Evolutionary conservation across 2,797 vertebrate genomes (phyloP).

Genomic region (Semaprochilodus insignis): DNA sequence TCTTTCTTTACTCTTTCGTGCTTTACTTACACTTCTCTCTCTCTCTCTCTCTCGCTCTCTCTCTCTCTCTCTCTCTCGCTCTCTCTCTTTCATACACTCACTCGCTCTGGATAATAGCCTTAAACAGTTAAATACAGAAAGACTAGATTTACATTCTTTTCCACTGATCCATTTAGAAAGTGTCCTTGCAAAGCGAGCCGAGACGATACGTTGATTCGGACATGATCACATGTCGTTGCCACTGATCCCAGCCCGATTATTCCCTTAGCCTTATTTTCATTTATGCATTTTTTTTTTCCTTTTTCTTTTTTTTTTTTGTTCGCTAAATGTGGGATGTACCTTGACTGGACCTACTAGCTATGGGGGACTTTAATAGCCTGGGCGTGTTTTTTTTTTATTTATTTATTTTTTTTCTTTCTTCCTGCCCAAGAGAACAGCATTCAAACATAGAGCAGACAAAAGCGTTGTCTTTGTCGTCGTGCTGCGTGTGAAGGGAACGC

Average conservation of each 20-base stretch:
- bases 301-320: not conserved
- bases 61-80: constrained; percentile 2
- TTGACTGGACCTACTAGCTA: constrained; percentile 16
- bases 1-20: constrained; percentile 32
- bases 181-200: constrained; percentile 52
- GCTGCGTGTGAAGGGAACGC: constrained; percentile 30
- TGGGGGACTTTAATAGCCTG: not conserved
- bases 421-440: constrained; percentile 32
- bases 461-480: constrained; percentile 63
- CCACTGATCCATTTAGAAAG: constrained; percentile 49
- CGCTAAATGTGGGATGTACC: constrained; percentile 11
- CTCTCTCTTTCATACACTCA: constrained; percentile 26
- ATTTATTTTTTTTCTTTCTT: not conserved
- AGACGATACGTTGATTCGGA: constrained; percentile 12
- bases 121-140: constrained; percentile 53
- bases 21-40: constrained; percentile 15
- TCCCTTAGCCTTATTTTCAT: not conserved
- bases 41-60: constrained; percentile 21
- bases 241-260: not conserved
- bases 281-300: not conserved
- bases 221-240: constrained; percentile 25
- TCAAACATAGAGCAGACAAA: constrained; percentile 54
- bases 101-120: constrained; percentile 47
- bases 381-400: not conserved
- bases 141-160: constrained; percentile 61